Evolutionary conservation across 2,113 vertebrate genomes (phyloP), one percentile per base, ranked within the genome.

Genomic region (Albula glossodonta): DNA sequence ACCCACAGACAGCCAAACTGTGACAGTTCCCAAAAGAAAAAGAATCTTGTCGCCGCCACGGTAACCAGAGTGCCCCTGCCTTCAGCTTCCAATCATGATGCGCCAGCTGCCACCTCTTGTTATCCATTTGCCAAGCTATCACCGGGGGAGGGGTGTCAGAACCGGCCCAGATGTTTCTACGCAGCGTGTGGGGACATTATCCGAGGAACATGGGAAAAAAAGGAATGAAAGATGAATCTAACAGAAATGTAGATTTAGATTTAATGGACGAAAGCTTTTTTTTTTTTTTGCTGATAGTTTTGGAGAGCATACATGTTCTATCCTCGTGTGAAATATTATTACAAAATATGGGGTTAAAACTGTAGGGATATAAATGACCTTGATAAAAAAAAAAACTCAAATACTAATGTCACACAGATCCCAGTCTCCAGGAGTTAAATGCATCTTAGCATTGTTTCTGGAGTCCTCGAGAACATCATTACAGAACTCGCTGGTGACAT

Each of bases 21-120:
- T 41, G 31, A 41, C 31, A 41, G 31, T 41, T 41, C 31, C 31
- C 31, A 41, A 41, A 41, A 41, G 60, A 22, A 66, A 19, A 53
- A 52, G 7, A 53, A 52, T 11, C 80, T 52, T 19, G 53, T 81
- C 80, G 22, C 19, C 5, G 80, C 80, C 80, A n/a, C 49, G 22
- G 80, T 51, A 81, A 81, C 51, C 51, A 51, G 51, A 11, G 5
- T 51, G 80, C 80, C 80, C 51, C 50, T 1, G 15, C 78, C 1
- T 15, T 52, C 22, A n/a, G 49, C 80, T n/a, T 52, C 70, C 70
- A 74, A 74, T 74, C 70, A 74, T 8, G 70, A 0, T 2, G 12
- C 53, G 70, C 70, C 70, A 74, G 70, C 70, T 74, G 70, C 70
- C 70, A 8, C n/a, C 70, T 74, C 70, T 74, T 74, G 70, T 74